Evolutionary conservation across 2,113 vertebrate species (phyloP).

Genomic region (Oreochromis aureus): DNA sequence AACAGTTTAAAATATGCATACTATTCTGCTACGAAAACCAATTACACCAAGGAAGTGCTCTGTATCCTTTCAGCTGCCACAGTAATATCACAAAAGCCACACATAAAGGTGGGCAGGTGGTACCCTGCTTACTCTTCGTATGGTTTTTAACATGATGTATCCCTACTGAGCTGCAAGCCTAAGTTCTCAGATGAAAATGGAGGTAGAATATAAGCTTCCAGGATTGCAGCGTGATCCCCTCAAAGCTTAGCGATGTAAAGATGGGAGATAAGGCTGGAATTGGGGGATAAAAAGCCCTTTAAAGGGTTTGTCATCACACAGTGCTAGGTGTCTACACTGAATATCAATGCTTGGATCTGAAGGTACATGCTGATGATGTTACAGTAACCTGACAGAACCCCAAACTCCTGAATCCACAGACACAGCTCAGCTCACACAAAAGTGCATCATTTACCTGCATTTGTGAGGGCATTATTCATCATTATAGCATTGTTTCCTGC

Average conservation of each 20-base stretch:
- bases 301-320: conserved; percentile 46
- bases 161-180: conserved; percentile 11
- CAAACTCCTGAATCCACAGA: neutral
- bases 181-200: conserved; percentile 32
- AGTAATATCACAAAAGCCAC: neutral
- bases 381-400: neutral
- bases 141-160: conserved; percentile 3
- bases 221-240: conserved; percentile 53
- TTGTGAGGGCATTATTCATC: neutral
- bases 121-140: neutral
- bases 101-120: neutral
- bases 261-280: conserved; percentile 53
- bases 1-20: neutral
- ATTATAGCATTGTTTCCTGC: conserved; percentile 36
- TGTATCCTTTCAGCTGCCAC: neutral
- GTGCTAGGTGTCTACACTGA: conserved; percentile 15
- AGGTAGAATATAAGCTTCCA: conserved; percentile 29
- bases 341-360: conserved; percentile 52
- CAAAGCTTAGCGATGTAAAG: conserved; percentile 50
- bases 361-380: conserved; percentile 18
- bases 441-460: neutral
- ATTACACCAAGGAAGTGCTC: neutral
- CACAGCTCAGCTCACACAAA: neutral
- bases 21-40: neutral
- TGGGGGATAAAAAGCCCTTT: conserved; percentile 50